Evolutionary conservation across 2,888 invertebrate genomes (phyloP), one percentile per base, ranked within the genome.

Genomic region (Parapristionchus giblindavisi): DNA sequence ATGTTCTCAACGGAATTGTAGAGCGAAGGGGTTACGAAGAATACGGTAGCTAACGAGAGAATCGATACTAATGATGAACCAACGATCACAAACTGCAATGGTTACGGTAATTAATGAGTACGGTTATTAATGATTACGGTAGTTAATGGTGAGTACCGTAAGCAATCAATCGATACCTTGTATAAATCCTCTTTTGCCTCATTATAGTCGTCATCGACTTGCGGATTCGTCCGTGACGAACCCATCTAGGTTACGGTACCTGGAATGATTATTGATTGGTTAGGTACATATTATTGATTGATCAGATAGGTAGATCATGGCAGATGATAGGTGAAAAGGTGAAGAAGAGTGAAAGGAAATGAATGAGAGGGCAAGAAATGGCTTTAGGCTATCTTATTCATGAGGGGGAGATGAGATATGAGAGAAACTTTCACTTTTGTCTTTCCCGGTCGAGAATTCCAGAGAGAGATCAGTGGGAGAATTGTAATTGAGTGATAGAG

Each of bases 1-100:
- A 87, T 83, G 70, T 83, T 87, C 61, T 84, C 82, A 34, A 88
- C 86, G 74, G 83, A 84, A 75, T 83, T 85, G 80, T 88, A 87
- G 82, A 87, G 81, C 8, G 85, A 82, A 1, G 87, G 87, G 11
- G 88, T 83, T 32, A 84, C 77, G 34, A 85, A 63, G 68, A 86
- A 83, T n/a, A 87, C 76, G 8, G 80, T 80, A 5, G 87, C 77
- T n/a, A 87, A 63, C 17, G 85, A 82, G 40, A 75, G 43, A 29
- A 87, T 77, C 27, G 85, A 85, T 43, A 87, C 71, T 21, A 79
- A 54, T 1, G 84, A 78, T 24, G 85, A 81, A 32, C 84, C 73
- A 21, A 76, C 79, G 77, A 87, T 87, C 63, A 87, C 76, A 36
- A 80, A 54, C 76, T 79, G 77, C n/a, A 60, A 48, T 1, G n/a